phyloP scores from a whole-genome alignment of 2,113 vertebrate genomes.

The Pardalotus punctatus region DNA sequence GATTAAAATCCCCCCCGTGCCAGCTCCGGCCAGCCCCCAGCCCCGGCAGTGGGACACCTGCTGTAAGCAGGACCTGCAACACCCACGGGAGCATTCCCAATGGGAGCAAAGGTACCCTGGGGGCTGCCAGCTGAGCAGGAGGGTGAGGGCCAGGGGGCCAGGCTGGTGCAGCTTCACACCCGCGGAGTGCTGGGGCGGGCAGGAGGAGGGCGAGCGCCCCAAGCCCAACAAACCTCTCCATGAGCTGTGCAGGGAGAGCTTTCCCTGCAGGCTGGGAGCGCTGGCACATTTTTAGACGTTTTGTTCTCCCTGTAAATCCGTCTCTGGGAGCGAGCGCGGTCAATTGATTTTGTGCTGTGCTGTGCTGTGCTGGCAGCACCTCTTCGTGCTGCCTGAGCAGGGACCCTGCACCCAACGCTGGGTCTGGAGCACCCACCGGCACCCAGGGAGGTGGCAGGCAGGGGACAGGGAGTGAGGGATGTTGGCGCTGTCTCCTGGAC shows the following conservation, averaged over 20 bases:
- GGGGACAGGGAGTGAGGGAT: not conserved
- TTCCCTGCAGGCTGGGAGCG: not conserved
- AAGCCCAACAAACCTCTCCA: accelerated
- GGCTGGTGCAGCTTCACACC: not conserved
- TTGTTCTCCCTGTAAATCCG: not conserved
- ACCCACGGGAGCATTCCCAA: not conserved
- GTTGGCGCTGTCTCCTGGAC: accelerated
- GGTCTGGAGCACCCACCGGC: not conserved
- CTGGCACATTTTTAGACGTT: conserved; percentile 10
- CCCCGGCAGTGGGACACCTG: not conserved
- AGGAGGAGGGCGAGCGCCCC: not conserved
- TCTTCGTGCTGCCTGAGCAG: not conserved
- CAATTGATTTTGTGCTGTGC: not conserved
- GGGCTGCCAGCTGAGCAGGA: not conserved
- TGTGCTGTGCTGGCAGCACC: not conserved
- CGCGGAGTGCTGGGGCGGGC: accelerated
- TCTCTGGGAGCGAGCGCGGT: accelerated
- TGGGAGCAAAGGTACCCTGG: not conserved
- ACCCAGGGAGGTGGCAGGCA: not conserved
- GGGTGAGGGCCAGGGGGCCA: not conserved
- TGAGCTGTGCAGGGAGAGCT: not conserved
- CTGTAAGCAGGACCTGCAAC: not conserved
- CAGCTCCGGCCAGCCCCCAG: accelerated
- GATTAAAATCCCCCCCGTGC: not conserved
- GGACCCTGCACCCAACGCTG: accelerated